These are phyloP conservation scores for Mizuhopecten yessoensis DNA, from an alignment of 1,140 invertebrate genomes.

Conservation along the genomic window DNA sequence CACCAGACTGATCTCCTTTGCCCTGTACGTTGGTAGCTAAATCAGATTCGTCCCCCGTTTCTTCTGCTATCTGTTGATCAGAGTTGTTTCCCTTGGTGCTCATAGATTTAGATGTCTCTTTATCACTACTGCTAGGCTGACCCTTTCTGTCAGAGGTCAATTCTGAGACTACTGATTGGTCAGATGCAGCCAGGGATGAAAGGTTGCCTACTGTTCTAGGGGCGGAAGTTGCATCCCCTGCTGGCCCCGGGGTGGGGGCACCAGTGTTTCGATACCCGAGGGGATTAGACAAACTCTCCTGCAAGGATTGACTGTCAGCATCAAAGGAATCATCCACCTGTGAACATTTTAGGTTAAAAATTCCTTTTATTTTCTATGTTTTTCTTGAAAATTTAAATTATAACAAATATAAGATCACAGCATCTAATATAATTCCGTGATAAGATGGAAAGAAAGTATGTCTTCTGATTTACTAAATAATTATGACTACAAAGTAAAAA, in stretches of 20 bases:
- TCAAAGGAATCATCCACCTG: not conserved
- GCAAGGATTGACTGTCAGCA: not conserved
- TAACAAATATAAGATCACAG: too few species aligned
- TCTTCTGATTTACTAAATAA: too few species aligned
- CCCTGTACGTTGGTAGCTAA: not conserved
- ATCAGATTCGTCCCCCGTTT: not conserved
- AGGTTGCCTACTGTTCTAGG: not conserved
- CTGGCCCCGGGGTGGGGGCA: not conserved
- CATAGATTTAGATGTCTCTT: not conserved
- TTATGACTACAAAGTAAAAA: too few species aligned
- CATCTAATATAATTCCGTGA: too few species aligned
- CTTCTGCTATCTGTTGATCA: not conserved
- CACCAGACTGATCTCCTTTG: not conserved
- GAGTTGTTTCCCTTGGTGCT: not conserved
- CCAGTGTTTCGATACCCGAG: not conserved
- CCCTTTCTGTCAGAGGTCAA: too few species aligned
- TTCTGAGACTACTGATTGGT: too few species aligned
- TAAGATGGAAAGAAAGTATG: too few species aligned
- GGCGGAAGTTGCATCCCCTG: not conserved
- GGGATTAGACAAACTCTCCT: not conserved
- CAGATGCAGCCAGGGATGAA: too few species aligned
- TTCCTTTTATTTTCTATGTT: too few species aligned
- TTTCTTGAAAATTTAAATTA: too few species aligned
- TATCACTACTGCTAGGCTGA: too few species aligned
- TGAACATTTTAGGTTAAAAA: not conserved